Conservation (phyloP, 2,888 invertebrate species). For the Drosophila histrio region DNA sequence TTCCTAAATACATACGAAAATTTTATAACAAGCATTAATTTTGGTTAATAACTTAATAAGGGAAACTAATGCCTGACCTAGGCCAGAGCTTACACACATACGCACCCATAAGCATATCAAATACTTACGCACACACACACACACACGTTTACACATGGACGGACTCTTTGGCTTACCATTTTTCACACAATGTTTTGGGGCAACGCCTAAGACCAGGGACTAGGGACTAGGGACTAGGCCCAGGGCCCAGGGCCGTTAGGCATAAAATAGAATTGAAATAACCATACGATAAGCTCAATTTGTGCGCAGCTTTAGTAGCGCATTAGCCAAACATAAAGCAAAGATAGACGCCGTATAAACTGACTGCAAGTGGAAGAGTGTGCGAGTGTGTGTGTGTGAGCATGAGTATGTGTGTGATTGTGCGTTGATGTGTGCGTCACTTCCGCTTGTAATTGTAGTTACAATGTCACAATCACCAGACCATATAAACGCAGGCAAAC, state of each 20-base stretch:
- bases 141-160: not conserved
- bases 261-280: constrained; percentile 80
- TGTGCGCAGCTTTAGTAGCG: constrained; percentile 79
- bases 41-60: constrained; percentile 77
- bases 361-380: constrained; percentile 11
- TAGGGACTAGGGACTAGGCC: constrained; percentile 4
- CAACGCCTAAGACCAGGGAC: constrained; percentile 43
- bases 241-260: constrained; percentile 30
- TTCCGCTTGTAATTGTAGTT: constrained; percentile 80
- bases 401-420: constrained; percentile 34
- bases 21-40: constrained; percentile 77
- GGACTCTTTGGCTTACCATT: constrained; percentile 64
- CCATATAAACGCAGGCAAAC: constrained; percentile 75
- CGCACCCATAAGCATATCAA: constrained; percentile 20
- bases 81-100: constrained; percentile 24
- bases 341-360: constrained; percentile 68
- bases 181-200: constrained; percentile 70
- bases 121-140: constrained; percentile 30
- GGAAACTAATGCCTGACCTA: constrained; percentile 49
- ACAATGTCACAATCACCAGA: constrained; percentile 80
- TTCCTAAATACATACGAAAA: constrained; percentile 72
- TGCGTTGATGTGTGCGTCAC: constrained; percentile 77
- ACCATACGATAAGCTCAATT: constrained; percentile 80
- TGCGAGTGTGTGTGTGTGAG: constrained; percentile 3
- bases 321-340: constrained; percentile 78